Base-by-base conservation (phyloP, 2,888 invertebrate species). In the Volucella inflata region DNA sequence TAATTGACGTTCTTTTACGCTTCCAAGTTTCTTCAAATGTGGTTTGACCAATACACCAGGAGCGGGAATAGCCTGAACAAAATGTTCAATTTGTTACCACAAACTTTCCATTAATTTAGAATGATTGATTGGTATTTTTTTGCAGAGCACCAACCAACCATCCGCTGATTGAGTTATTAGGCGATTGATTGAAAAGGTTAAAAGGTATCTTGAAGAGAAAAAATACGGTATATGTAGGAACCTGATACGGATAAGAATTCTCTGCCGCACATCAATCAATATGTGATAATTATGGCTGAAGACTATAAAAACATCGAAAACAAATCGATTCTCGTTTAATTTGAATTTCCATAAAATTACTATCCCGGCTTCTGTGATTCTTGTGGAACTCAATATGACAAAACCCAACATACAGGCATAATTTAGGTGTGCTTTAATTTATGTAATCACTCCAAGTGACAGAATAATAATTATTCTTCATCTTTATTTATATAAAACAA, bases 81-180 rank as follows among this genome's bases (percentile, higher is more conserved):
- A 85, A 81, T 76, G 81, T 80, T 81, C 85, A 81, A 85, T 85
- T 85, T 85, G 85, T 85, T 85, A 77, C 85, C 85, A 74, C 85
- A 81, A 85, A 85, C 80, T 85, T 85, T 85, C 85, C 85, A 85
- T 85, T 85, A 85, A 85, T 85, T 85, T 85, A 81, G 76, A 77
- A 85, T 85, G 85, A 85, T 85, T 85, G 85, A 85, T 85, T 81
- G 75, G 85, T 46, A 50, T 44, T 68, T 60, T 60, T 80, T 59
- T 77, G 67, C 67, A 42, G 76, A 57, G 64, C 59, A 65, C 65
- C 36, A 59, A 30, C 40, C 53, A 51, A 68, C 44, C 65, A 62
- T 70, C 71, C 76, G 80, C 72, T 85, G 85, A 85, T 85, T 85
- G 85, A 85, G 80, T 85, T 85, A 80, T 85, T 80, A 81, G 77